Conservation (phyloP, 2,797 vertebrate genomes). For the Pangasius larnaudii region DNA sequence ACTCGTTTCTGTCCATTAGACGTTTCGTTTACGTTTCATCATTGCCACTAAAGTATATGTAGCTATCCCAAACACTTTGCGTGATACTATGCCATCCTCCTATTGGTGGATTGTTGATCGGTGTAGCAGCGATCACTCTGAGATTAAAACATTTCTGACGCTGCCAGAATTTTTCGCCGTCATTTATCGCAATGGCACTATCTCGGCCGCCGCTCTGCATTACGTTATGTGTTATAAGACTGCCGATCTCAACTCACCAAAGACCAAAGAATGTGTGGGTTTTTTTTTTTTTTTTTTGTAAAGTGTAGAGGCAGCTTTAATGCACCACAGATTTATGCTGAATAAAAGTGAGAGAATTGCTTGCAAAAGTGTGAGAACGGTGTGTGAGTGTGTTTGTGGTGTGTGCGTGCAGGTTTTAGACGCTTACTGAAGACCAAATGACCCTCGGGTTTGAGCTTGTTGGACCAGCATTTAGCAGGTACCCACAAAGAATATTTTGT, state of each 20-base stretch:
- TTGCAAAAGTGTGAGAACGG: conserved; percentile 13
- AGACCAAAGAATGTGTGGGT: too few relatives aligned
- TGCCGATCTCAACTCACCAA: neutral
- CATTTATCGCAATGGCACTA: neutral
- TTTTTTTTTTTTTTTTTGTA: neutral
- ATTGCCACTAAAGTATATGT: neutral
- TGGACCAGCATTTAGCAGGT: neutral
- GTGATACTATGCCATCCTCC: neutral
- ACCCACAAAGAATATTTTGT: neutral
- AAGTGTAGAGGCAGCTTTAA: neutral
- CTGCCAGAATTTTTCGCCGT: neutral
- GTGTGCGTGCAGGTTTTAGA: neutral
- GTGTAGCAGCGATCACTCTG: neutral
- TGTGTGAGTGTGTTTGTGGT: neutral
- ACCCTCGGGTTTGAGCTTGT: neutral
- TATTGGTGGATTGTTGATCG: neutral
- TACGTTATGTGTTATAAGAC: too few relatives aligned
- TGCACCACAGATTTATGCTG: neutral
- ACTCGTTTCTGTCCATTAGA: neutral
- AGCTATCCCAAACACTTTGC: neutral
- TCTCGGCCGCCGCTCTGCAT: neutral
- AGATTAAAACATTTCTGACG: neutral
- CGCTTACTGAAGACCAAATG: neutral
- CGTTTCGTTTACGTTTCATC: neutral
- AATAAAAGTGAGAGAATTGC: neutral